phyloP scores from a whole-genome alignment of 2,113 vertebrate species.

The Puffinus mauretanicus region DNA sequence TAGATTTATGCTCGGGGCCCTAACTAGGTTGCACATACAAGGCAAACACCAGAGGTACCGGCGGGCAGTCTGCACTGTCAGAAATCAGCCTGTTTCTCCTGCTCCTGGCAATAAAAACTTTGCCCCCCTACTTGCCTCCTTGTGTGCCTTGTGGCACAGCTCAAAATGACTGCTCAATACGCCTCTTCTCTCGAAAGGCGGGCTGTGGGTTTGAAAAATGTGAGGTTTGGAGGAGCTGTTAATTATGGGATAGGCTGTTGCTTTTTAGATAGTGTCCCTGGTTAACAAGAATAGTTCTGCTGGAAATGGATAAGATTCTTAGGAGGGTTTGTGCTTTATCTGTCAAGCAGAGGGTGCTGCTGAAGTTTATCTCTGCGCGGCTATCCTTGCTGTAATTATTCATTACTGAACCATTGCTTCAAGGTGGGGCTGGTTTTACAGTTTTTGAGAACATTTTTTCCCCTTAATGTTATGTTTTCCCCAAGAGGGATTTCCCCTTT shows the following conservation, averaged over 20 bases:
- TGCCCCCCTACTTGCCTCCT: neutral
- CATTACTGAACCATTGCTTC: neutral
- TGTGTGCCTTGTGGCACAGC: neutral
- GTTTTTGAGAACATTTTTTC: neutral
- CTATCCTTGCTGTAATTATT: neutral
- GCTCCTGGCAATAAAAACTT: neutral
- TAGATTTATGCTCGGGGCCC: too few relatives aligned
- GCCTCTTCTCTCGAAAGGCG: rapidly evolving
- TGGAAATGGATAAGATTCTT: conserved; percentile 41
- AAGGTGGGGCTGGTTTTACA: neutral
- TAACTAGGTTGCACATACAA: neutral
- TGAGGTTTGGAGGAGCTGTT: neutral
- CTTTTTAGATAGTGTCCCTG: conserved; percentile 21
- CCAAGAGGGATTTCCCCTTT: neutral
- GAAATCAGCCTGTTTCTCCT: neutral
- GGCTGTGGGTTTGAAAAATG: neutral
- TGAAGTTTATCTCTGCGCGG: neutral
- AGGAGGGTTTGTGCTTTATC: conserved; percentile 28
- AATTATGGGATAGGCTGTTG: neutral
- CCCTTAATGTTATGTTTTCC: neutral
- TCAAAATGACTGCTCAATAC: rapidly evolving
- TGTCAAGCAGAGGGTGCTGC: neutral
- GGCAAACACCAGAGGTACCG: neutral
- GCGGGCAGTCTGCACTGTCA: neutral
- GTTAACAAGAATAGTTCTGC: neutral